These are phyloP conservation scores for Leptinotarsa rubiginosa DNA, from an alignment of 2,888 invertebrate species.

Conservation along the genomic window DNA sequence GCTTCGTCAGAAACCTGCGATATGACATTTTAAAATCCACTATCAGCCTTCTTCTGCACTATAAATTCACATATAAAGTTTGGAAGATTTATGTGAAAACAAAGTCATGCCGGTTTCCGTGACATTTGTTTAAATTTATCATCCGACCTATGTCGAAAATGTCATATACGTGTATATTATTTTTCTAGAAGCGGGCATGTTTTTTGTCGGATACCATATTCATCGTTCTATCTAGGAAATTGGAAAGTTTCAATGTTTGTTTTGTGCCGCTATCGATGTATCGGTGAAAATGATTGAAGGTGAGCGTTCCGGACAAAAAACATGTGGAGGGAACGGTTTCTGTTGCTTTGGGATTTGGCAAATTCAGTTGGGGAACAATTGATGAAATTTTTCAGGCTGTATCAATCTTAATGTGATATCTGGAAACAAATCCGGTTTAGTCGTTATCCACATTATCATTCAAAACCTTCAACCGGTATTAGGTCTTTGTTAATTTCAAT, in stretches of 20 bases:
- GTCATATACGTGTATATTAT: constrained; percentile 40
- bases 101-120: constrained; percentile 52
- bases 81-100: constrained; percentile 57
- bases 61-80: constrained; percentile 59
- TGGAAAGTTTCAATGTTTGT: constrained; percentile 21
- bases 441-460: too few relatives aligned
- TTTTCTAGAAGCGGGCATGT: constrained; percentile 28
- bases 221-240: constrained; percentile 22
- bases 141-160: constrained; percentile 43
- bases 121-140: constrained; percentile 61
- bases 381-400: too few relatives aligned
- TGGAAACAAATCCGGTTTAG: too few relatives aligned
- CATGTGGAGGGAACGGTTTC: background rate
- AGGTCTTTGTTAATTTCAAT: too few relatives aligned
- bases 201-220: constrained; percentile 32
- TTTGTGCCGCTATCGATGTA: background rate
- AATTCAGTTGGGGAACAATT: background rate
- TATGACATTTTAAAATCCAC: constrained; percentile 60
- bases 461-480: too few relatives aligned
- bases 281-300: constrained; percentile 2
- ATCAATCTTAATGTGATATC: too few relatives aligned
- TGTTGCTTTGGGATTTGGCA: background rate
- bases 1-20: constrained; percentile 48
- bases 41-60: constrained; percentile 55
- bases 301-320: background rate